A percentile compares a stretch with the other conserved stretches of the same genome.
Evolutionary conservation across 2,113 vertebrate genomes (phyloP).

Genomic region (Xerus inauris): DNA sequence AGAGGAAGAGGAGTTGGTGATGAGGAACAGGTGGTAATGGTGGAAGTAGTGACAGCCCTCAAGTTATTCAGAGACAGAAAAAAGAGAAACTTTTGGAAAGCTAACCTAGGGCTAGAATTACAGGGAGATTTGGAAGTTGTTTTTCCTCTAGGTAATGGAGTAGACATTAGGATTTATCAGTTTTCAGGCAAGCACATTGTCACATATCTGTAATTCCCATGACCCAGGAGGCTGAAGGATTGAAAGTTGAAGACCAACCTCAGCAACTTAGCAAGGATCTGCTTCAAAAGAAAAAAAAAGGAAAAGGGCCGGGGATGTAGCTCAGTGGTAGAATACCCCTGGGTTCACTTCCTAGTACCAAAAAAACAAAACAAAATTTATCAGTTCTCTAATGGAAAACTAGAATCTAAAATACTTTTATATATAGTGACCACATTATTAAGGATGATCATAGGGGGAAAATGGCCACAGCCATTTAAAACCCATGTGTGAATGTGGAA

Average conservation of each 20-base stretch:
- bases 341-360: no score
- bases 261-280: no score
- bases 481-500: no score
- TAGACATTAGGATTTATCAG: background rate
- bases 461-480: no score
- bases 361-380: no score
- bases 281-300: no score
- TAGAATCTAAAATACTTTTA: constrained; percentile 20
- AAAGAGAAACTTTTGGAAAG: background rate
- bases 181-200: no score
- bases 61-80: background rate
- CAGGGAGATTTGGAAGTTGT: background rate
- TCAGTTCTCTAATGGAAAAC: constrained; percentile 26
- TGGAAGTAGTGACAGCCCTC: background rate
- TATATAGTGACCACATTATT: background rate
- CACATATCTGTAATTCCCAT: background rate
- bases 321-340: no score
- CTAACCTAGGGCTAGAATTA: background rate
- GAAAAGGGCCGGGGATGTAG: no score
- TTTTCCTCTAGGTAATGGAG: background rate
- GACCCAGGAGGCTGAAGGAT: no score
- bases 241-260: no score
- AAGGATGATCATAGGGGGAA: background rate
- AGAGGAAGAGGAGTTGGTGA: background rate
- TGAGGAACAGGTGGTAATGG: background rate